A percentile compares a stretch with the other conserved stretches of the same genome.
Evolutionary conservation across 2,797 vertebrate genomes (phyloP).

Genomic region (Dicrostonyx torquatus): DNA sequence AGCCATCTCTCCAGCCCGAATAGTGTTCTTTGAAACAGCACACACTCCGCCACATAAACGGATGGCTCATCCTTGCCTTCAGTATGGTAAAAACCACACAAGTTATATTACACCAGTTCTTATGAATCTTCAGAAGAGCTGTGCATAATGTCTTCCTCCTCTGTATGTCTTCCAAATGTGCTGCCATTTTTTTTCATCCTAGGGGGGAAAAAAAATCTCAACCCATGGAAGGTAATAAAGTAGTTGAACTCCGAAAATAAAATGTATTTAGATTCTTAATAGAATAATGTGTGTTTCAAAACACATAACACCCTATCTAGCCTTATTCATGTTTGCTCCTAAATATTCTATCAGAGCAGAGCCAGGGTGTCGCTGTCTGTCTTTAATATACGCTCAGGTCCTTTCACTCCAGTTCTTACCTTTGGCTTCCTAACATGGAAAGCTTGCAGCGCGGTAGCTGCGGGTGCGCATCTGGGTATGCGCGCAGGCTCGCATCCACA

Average conservation of each 20-base stretch:
- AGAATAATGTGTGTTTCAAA: conserved; percentile 63
- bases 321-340: conserved; percentile 33
- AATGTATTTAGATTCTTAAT: conserved; percentile 64
- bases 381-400: not conserved
- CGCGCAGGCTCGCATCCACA: not conserved
- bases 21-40: conserved; percentile 51
- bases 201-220: conserved; percentile 24
- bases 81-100: conserved; percentile 4
- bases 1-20: no score
- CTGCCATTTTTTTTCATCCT: not conserved
- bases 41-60: conserved; percentile 11
- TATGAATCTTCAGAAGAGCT: conserved; percentile 57
- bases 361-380: not conserved
- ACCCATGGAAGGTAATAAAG: conserved; percentile 29
- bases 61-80: conserved; percentile 20
- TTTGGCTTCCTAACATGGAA: conserved; percentile 43
- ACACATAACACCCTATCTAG: not conserved
- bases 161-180: conserved; percentile 59
- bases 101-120: conserved; percentile 53
- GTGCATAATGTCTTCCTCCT: conserved; percentile 49
- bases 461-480: not conserved
- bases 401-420: conserved; percentile 5
- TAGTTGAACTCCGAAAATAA: conserved; percentile 41
- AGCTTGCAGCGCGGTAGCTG: fast-evolving
- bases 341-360: not conserved